Conservation (phyloP, 2,113 vertebrate genomes). For the Mormyrus lacerda region DNA sequence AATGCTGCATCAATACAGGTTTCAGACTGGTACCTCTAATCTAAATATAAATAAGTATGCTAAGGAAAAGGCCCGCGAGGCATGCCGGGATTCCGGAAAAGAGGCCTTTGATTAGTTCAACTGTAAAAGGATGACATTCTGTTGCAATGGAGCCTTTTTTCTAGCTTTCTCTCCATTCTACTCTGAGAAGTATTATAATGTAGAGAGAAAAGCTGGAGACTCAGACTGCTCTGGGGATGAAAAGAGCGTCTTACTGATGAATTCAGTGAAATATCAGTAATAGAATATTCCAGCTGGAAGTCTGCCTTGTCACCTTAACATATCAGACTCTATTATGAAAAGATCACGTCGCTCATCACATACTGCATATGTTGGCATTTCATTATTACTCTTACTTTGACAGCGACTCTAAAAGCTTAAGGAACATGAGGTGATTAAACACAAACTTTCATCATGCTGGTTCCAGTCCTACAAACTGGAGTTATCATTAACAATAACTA, state of each 20-base stretch:
- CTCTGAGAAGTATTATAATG: background rate
- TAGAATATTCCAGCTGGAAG: background rate
- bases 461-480: too few relatives aligned
- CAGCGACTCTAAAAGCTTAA: background rate
- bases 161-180: background rate
- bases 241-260: background rate
- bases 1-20: background rate
- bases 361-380: background rate
- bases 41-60: background rate
- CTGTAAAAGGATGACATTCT: background rate
- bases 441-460: background rate
- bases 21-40: background rate
- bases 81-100: background rate
- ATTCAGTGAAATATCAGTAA: background rate
- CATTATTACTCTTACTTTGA: background rate
- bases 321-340: background rate
- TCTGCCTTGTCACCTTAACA: background rate
- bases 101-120: background rate
- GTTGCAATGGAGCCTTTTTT: background rate
- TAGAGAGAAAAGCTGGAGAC: background rate
- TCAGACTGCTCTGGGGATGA: background rate
- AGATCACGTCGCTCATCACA: background rate
- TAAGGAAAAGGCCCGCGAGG: background rate
- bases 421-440: background rate
- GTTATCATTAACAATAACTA: too few relatives aligned